phyloP scores from a whole-genome alignment of 2,888 invertebrate genomes.

The Abrostola triplasia region DNA sequence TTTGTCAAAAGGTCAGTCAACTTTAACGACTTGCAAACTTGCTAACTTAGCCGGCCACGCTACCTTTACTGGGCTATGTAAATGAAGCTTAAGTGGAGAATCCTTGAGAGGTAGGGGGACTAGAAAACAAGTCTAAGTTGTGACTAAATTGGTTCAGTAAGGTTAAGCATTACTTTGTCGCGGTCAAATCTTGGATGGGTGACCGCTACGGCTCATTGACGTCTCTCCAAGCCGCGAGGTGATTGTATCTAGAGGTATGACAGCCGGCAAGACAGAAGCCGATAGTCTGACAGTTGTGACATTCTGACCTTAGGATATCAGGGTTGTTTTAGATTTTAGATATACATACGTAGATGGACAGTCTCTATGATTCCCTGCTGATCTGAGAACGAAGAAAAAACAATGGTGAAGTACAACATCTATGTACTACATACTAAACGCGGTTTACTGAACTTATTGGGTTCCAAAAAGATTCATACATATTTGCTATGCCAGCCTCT shows the following conservation, averaged over 20 bases:
- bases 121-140: slow-evolving; percentile 10
- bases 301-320: background rate
- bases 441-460: background rate
- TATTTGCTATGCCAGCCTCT: too few relatives aligned
- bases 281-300: background rate
- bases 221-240: background rate
- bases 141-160: background rate
- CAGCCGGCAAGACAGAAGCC: background rate
- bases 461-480: too few relatives aligned
- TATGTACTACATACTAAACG: slow-evolving; percentile 27
- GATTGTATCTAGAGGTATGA: background rate
- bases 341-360: slow-evolving; percentile 49
- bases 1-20: slow-evolving; percentile 63
- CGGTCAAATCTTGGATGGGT: slow-evolving; percentile 1
- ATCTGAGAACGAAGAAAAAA: slow-evolving; percentile 52
- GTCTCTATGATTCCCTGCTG: slow-evolving; percentile 51
- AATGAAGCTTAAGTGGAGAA: slow-evolving; percentile 45
- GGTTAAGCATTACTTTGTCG: background rate
- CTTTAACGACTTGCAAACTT: slow-evolving; percentile 67
- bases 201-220: background rate
- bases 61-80: slow-evolving; percentile 51
- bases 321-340: background rate
- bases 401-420: slow-evolving; percentile 42
- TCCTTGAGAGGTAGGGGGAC: slow-evolving; percentile 33
- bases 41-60: slow-evolving; percentile 45